Evolutionary conservation across 2,888 invertebrate species (phyloP), one percentile per base, ranked within the genome.

Genomic region (Tenthredo scrophulariae): DNA sequence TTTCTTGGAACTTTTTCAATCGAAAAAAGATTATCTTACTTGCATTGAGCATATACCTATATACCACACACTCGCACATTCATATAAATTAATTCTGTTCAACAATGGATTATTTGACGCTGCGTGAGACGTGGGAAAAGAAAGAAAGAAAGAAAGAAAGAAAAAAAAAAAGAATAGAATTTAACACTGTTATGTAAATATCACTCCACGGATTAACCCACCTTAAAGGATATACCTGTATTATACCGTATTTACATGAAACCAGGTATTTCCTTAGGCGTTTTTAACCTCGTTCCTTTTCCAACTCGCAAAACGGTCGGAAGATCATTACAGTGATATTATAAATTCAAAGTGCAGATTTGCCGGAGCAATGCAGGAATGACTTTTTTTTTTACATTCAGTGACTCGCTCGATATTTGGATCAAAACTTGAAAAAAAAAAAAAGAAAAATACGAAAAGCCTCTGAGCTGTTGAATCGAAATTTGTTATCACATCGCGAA

Each of bases 151-250:
- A 65, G 3, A 65, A 65, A 29, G 2, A 29, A 29, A 2, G 2
- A 29, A 29, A 29, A 29, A 33, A 33, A 33, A 33, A 4, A 33
- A 4, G 37, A 37, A 7, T 18, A 67, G 15, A 67, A 67, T 29
- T 29, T 33, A 67, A 67, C 67, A 67, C 43, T 74, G 72, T 74
- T 74, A 74, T 74, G 72, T 74, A 74, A 74, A 74, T 74, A 10
- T 70, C 22, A 22, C 7, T 22, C 22, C 72, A 43, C 40, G 22
- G 72, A 40, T 74, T 43, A 22, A 37, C 70, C 43, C 2, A 18
- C 10, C 43, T 74, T 74, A n/a, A 26, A 26, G 6, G 67, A 33
- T 67, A 5, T 67, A 67, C 58, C 58, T 58, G 58, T 58, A 22
- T 18, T 33, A 4, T 33, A 33, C 18, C 67, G 18, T 22, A 43